These are phyloP conservation scores for Dufourea novaeangliae DNA, from an alignment of 1,140 invertebrate genomes.

Conservation along the genomic window DNA sequence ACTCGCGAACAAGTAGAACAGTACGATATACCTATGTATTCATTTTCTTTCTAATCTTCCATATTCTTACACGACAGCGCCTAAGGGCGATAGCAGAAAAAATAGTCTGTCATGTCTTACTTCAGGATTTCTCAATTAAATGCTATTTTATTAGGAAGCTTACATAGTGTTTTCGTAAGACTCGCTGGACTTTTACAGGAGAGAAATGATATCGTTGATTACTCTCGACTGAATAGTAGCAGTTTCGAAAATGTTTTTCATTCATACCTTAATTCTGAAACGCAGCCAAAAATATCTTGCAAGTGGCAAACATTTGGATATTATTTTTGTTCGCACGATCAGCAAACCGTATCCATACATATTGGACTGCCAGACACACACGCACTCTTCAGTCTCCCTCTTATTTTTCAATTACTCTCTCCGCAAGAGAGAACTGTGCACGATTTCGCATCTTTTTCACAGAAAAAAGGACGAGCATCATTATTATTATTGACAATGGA, in stretches of 20 bases:
- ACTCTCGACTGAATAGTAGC: constrained; percentile 3
- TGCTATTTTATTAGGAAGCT: constrained; percentile 54
- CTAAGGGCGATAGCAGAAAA: no score
- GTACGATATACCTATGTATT: no score
- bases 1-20: no score
- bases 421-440: not conserved
- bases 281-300: not conserved
- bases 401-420: constrained; percentile 3
- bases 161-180: constrained; percentile 48
- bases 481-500: not conserved
- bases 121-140: constrained; percentile 27
- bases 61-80: no score
- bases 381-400: not conserved
- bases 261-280: not conserved
- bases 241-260: not conserved
- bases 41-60: no score
- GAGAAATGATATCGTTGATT: constrained; percentile 16
- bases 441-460: constrained; percentile 48
- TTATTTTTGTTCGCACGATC: constrained; percentile 7
- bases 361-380: not conserved
- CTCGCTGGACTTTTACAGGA: constrained; percentile 28
- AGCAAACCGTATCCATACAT: not conserved
- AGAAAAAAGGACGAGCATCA: constrained; percentile 28
- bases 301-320: not conserved
- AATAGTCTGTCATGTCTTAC: not conserved